phyloP scores from a whole-genome alignment of 2,113 vertebrate genomes.

The Halichoeres trimaculatus region DNA sequence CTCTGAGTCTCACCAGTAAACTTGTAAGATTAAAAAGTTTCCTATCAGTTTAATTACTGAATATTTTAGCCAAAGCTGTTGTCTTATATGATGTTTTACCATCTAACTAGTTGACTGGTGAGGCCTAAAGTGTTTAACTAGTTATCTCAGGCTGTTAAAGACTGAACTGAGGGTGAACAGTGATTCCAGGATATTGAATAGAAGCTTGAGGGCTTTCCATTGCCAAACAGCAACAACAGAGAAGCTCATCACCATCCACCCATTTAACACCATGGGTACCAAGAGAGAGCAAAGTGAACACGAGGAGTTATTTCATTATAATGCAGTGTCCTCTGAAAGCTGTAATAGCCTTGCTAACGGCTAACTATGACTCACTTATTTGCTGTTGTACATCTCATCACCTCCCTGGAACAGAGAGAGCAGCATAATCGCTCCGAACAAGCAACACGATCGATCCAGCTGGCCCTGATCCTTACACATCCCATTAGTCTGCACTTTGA shows the following conservation, averaged over 20 bases:
- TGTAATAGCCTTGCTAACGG: not conserved
- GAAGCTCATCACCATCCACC: slow-evolving; percentile 6
- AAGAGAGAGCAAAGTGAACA: not conserved
- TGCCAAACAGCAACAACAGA: not conserved
- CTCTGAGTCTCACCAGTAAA: no score
- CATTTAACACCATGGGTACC: slow-evolving; percentile 8
- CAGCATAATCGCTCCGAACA: slow-evolving; percentile 1
- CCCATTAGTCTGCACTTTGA: slow-evolving; percentile 17
- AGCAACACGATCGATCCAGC: slow-evolving; percentile 4
- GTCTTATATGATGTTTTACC: no score
- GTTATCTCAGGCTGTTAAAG: no score
- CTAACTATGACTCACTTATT: not conserved
- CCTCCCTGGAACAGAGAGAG: not conserved
- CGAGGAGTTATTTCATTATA: accelerated
- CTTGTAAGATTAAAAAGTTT: no score
- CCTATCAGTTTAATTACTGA: no score
- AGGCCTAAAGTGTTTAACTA: no score
- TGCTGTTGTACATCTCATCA: not conserved
- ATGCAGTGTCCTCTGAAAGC: not conserved
- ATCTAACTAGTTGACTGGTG: no score
- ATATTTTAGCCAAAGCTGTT: no score
- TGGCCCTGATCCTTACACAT: slow-evolving; percentile 6
- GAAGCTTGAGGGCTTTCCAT: no score
- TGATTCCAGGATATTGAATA: no score
- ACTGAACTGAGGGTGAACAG: no score